Evolutionary conservation across 2,888 invertebrate species (phyloP).

Genomic region (Clanis bilineata): DNA sequence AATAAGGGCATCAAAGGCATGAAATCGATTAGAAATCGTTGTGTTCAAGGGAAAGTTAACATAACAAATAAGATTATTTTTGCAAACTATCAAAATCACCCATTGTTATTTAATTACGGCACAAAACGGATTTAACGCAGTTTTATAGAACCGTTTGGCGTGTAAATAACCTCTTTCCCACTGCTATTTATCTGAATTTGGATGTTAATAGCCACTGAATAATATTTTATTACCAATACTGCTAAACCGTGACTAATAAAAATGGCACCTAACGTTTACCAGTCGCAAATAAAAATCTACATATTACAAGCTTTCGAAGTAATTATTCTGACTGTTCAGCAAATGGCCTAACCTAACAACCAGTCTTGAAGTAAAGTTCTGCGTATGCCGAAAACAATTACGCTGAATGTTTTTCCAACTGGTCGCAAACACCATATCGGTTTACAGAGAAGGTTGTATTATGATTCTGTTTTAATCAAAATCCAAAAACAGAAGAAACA

Average conservation of each 20-base stretch:
- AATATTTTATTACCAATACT: background rate
- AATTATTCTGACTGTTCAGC: background rate
- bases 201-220: background rate
- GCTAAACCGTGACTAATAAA: slow-evolving; percentile 6
- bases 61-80: slow-evolving; percentile 31
- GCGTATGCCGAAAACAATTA: background rate
- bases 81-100: slow-evolving; percentile 27
- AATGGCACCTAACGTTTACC: slow-evolving; percentile 14
- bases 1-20: slow-evolving; percentile 32
- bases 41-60: slow-evolving; percentile 37
- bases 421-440: background rate
- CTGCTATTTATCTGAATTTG: background rate
- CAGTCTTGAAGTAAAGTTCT: background rate
- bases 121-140: background rate
- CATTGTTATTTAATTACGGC: slow-evolving; percentile 28
- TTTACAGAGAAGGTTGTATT: background rate
- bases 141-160: background rate
- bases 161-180: background rate
- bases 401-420: background rate
- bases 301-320: background rate
- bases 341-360: background rate
- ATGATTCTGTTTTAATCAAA: background rate
- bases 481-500: background rate
- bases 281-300: slow-evolving; percentile 4
- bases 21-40: slow-evolving; percentile 46